Evolutionary conservation across 2,888 invertebrate species (phyloP), one percentile per base, ranked within the genome.

Genomic region (Chrysolina oricalcia): DNA sequence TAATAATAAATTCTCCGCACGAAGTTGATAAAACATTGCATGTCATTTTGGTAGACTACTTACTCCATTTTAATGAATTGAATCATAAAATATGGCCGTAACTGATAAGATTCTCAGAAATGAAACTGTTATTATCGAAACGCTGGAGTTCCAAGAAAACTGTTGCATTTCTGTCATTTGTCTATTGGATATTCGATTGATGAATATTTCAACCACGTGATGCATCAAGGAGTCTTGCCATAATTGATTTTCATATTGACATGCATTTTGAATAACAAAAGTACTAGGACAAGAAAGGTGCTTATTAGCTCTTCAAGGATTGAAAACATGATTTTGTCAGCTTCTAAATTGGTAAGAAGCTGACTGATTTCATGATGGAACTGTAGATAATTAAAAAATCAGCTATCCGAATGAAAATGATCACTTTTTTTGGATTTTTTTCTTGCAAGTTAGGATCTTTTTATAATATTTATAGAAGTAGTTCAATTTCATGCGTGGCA

Each of bases 11-110:
- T 19, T 53, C 53, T 13, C 11, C 19, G 53, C 53, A 53, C 53
- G 53, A 15, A 48, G 19, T 53, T 53, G 53, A 21, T 53, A 21
- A 23, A 53, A 53, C 53, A 53, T 53, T 53, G 53, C 53, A 53
- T 53, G 53, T 53, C 53, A 53, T 53, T 53, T 53, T 21, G 21
- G 53, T 53, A 21, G 53, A 9, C 21, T 53, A 53, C 53, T 5
- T 53, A 53, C 53, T 5, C 53, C 19, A 53, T 21, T 53, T 53
- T 53, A 21, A 53, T 21, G 53, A 53, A 53, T 53, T 53, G 11
- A 19, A 53, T 53, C 53, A 23, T 53, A 53, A 53, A 53, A 53
- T 53, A 53, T 53, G 53, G 21, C 53, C 21, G 21, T 21, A 19
- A 23, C 19, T 21, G 19, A 19, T 53, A 13, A 21, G 13, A 11